Evolutionary conservation across 2,113 vertebrate genomes (phyloP).

Genomic region (Tapirus terrestris): DNA sequence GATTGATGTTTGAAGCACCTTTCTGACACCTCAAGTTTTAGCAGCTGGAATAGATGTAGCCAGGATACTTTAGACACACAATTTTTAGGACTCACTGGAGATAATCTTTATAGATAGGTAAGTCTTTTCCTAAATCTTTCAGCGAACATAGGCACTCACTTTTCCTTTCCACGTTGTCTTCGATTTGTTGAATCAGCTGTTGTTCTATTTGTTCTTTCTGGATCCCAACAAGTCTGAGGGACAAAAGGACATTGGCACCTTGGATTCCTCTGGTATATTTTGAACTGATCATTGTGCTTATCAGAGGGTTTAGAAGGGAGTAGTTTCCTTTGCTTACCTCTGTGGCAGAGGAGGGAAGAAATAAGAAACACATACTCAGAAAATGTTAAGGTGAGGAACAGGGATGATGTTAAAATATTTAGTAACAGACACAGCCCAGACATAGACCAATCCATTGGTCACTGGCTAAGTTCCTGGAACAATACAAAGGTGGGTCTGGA

Average conservation of each 20-base stretch:
- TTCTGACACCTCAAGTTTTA: neutral
- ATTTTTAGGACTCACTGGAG: neutral
- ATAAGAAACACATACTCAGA: neutral
- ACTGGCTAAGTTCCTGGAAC: neutral
- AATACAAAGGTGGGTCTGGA: neutral
- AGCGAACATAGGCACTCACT: constrained; percentile 9
- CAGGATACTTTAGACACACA: neutral
- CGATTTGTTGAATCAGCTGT: neutral
- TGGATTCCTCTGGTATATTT: neutral
- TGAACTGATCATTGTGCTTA: constrained; percentile 12
- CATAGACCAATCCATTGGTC: neutral
- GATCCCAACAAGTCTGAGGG: constrained; percentile 33
- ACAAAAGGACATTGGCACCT: constrained; percentile 6
- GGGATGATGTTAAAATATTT: neutral
- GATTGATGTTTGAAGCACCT: neutral
- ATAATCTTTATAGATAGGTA: neutral
- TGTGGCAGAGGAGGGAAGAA: neutral
- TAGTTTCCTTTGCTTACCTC: neutral
- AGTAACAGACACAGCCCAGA: neutral
- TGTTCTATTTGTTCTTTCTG: neutral
- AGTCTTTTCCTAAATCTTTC: neutral
- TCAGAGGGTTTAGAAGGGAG: neutral
- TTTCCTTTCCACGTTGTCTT: rapidly evolving
- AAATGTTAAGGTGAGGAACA: neutral
- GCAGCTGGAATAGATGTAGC: neutral